These are phyloP conservation scores for Eublepharis macularius DNA, from an alignment of 2,113 vertebrate genomes.

Conservation along the genomic window DNA sequence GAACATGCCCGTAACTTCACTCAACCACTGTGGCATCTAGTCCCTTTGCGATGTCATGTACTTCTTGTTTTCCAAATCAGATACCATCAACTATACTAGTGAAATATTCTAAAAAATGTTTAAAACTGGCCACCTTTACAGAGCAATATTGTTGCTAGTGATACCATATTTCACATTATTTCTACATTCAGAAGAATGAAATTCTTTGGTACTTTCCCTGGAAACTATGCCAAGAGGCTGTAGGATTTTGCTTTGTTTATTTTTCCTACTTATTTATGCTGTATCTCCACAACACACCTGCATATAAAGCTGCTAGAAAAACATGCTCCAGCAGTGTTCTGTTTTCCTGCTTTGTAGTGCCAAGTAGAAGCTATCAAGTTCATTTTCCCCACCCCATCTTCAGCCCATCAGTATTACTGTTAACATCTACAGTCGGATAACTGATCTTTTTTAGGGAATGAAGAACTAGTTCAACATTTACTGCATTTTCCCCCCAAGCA, in stretches of 20 bases:
- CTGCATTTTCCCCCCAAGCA: no score
- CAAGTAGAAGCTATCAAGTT: slow-evolving; percentile 53
- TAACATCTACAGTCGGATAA: slow-evolving; percentile 37
- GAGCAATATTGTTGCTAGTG: slow-evolving; percentile 37
- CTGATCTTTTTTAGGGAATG: slow-evolving; percentile 42
- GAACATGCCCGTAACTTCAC: not conserved
- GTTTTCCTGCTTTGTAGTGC: slow-evolving; percentile 69
- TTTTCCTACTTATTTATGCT: slow-evolving; percentile 71
- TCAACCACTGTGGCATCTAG: not conserved
- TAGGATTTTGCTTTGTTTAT: slow-evolving; percentile 72
- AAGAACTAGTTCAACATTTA: slow-evolving; percentile 36
- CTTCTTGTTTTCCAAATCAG: not conserved
- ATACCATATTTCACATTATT: slow-evolving; percentile 68
- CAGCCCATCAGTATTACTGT: slow-evolving; percentile 64
- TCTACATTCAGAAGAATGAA: slow-evolving; percentile 90
- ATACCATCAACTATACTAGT: not conserved
- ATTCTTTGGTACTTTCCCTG: slow-evolving; percentile 98
- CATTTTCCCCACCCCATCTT: slow-evolving; percentile 63
- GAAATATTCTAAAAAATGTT: slow-evolving; percentile 18
- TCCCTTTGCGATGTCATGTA: not conserved
- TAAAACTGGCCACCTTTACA: slow-evolving; percentile 31
- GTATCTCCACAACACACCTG: slow-evolving; percentile 77
- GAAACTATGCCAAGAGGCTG: slow-evolving; percentile 98
- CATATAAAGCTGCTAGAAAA: slow-evolving; percentile 73
- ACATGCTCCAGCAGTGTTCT: slow-evolving; percentile 65